A percentile compares a stretch with the other conserved stretches of the same genome.
phyloP scores from a whole-genome alignment of 2,113 vertebrate species.

The Phaethornis superciliosus region DNA sequence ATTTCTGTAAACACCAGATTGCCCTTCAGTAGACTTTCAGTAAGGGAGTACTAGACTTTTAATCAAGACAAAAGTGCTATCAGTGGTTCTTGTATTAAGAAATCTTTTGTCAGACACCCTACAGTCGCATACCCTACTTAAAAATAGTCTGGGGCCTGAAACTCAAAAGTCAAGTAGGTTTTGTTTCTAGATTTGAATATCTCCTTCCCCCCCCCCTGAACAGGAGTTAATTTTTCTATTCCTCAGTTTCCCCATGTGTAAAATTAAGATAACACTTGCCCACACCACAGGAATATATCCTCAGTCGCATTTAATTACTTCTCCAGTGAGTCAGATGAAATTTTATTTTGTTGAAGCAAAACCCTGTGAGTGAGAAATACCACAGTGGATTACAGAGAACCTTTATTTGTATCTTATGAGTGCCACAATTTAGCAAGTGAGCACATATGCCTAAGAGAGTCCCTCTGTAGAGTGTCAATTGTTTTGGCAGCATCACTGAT shows the following conservation, averaged over 20 bases:
- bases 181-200: neutral
- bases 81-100: neutral
- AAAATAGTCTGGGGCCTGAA: neutral
- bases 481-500: constrained; percentile 12
- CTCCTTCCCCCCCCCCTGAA: neutral
- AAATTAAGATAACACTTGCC: neutral
- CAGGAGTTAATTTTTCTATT: neutral
- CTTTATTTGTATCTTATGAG: neutral
- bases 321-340: neutral
- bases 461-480: constrained; percentile 1
- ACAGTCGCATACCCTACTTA: neutral
- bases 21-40: neutral
- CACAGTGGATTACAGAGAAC: neutral
- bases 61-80: neutral
- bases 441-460: neutral
- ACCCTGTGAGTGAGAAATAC: neutral
- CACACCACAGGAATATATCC: neutral
- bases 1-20: neutral
- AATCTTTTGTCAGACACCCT: neutral
- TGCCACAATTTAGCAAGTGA: neutral
- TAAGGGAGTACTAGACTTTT: neutral
- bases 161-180: neutral
- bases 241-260: neutral
- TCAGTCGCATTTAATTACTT: neutral
- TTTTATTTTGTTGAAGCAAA: neutral